Base-by-base conservation (phyloP, 2,888 invertebrate species). In the Altica lythri region DNA sequence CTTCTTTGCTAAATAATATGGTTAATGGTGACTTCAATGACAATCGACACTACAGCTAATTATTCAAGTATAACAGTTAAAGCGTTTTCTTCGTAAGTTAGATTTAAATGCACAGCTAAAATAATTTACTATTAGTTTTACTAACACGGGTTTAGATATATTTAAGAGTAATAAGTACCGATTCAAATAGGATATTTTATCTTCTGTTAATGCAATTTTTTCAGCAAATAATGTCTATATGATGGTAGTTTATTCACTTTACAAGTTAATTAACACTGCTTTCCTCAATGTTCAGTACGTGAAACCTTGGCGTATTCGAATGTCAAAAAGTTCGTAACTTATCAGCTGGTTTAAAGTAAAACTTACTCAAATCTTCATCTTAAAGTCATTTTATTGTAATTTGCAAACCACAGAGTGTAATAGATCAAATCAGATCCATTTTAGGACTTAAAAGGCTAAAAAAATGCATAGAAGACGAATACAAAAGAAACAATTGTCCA, bases 21-120 rank as follows among this genome's bases (percentile, higher is more conserved):
- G 68, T 70, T 61, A 61, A 59, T 62, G 69, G 65, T 59, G 65
- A 67, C 62, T 62, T 65, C 63, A n/a, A n/a, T 69, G 69, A 69
- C 68, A 62, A 61, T 53, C 55, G 52, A 58, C 47, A 52, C 62
- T 49, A 52, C 62, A 47, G 47, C 61, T 57, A 60, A 57, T 63
- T 62, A 60, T 61, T 55, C 60, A 55, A 64, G 59, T 58, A 60
- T 64, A 61, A 57, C 58, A 60, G 50, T 55, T 58, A 19, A 47
- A 47, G 18, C 59, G 61, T 61, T 60, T 59, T 62, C 57, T 62
- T 66, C 63, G 68, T 68, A 66, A 68, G 65, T 68, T 65, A 53
- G 63, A 53, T 63, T 63, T 59, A 51, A 37, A 22, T 8, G 40
- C 40, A 40, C 40, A 16, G 16, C 3, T 38, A n/a, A 18, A 19